Evolutionary conservation across 2,888 invertebrate genomes (phyloP).

Genomic region (Alentia gelatinosa): DNA sequence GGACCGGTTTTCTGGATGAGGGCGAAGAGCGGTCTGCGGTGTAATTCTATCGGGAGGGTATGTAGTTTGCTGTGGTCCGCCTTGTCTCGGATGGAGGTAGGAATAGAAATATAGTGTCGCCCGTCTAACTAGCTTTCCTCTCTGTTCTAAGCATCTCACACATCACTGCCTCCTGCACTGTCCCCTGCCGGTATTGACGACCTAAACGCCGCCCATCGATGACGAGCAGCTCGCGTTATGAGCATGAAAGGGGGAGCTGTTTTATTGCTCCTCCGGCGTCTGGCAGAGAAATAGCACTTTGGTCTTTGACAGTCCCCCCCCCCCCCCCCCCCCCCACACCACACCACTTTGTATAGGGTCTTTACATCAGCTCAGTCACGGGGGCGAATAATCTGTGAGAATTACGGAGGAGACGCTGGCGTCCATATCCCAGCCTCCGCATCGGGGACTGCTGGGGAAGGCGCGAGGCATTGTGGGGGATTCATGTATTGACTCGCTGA

Average conservation of each 20-base stretch:
- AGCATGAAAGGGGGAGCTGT: constrained; percentile 18
- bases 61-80: too few species aligned
- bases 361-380: neutral
- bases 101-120: too few species aligned
- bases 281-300: neutral
- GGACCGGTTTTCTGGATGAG: too few species aligned
- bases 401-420: neutral
- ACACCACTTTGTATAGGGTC: neutral
- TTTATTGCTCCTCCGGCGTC: neutral
- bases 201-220: neutral
- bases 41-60: too few species aligned
- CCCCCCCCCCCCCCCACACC: neutral
- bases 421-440: neutral
- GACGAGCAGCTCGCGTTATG: constrained; percentile 22
- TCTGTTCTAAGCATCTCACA: neutral
- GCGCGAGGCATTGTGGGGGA: neutral
- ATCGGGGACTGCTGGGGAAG: neutral
- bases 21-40: too few species aligned
- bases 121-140: neutral
- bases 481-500: neutral
- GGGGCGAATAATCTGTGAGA: neutral
- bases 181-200: constrained; percentile 1
- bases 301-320: neutral
- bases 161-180: neutral
- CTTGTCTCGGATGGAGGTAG: too few species aligned